Evolutionary conservation across 2,888 invertebrate genomes (phyloP).

Genomic region (Thysanoteuthis rhombus): DNA sequence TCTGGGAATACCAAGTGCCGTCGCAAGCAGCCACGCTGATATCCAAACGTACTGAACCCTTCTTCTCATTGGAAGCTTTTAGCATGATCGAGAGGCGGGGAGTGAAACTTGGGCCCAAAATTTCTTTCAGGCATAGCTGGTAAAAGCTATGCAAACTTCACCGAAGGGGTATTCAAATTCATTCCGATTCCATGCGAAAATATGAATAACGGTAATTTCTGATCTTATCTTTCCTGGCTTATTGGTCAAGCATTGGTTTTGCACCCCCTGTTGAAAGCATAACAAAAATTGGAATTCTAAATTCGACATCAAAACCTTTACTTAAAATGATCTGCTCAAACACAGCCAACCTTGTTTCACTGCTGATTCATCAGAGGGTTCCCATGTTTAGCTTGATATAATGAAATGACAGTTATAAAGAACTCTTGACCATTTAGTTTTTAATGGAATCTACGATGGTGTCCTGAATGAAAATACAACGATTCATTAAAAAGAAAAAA

Average conservation of each 20-base stretch:
- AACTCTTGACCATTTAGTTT: not conserved
- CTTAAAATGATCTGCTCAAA: not conserved
- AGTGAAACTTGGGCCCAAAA: too few relatives aligned
- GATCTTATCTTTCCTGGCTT: not conserved
- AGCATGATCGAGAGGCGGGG: too few relatives aligned
- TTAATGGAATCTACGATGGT: too few relatives aligned
- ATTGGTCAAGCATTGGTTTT: not conserved
- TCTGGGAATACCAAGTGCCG: too few relatives aligned
- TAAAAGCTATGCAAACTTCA: too few relatives aligned
- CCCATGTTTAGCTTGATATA: not conserved
- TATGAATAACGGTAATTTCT: not conserved
- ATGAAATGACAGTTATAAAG: not conserved
- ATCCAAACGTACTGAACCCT: too few relatives aligned
- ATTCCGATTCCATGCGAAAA: not conserved
- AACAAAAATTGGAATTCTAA: not conserved
- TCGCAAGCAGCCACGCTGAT: too few relatives aligned
- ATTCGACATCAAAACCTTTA: not conserved
- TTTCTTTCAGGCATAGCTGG: too few relatives aligned
- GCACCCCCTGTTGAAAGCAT: not conserved
- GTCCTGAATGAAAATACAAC: not conserved
- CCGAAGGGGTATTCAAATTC: too few relatives aligned
- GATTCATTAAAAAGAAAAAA: not conserved
- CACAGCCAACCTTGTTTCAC: not conserved
- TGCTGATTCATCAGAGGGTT: not conserved
- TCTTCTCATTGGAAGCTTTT: too few relatives aligned